These are phyloP conservation scores for Amblyopsis rosae DNA, from an alignment of 2,113 vertebrate genomes.

Conservation along the genomic window DNA sequence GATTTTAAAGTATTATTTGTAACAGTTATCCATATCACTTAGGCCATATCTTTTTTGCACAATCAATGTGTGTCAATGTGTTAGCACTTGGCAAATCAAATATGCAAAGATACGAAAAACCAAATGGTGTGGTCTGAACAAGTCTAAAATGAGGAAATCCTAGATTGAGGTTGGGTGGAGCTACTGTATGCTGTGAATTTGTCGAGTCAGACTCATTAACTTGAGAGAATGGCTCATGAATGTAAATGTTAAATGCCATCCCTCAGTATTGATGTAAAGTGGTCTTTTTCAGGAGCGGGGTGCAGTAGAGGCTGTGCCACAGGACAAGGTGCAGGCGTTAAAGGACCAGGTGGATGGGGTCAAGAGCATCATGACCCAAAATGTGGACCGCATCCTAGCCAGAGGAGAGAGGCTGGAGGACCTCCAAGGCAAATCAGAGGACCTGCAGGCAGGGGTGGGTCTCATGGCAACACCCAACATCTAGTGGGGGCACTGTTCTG, in stretches of 20 bases:
- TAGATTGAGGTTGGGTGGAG: too few relatives aligned
- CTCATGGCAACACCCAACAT: neutral
- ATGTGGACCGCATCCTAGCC: slow-evolving; percentile 92
- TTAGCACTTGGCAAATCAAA: too few relatives aligned
- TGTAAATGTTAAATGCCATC: neutral
- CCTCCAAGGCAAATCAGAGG: slow-evolving; percentile 88
- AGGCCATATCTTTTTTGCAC: too few relatives aligned
- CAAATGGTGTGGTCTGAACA: too few relatives aligned
- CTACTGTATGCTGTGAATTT: too few relatives aligned
- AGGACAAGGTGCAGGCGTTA: slow-evolving; percentile 74
- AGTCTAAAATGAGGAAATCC: too few relatives aligned
- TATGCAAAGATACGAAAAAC: too few relatives aligned
- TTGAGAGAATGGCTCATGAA: too few relatives aligned
- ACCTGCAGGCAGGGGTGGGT: slow-evolving; percentile 88
- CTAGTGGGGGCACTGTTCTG: neutral
- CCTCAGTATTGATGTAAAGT: neutral
- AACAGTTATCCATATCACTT: too few relatives aligned
- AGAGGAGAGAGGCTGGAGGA: slow-evolving; percentile 90
- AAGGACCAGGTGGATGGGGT: slow-evolving; percentile 88
- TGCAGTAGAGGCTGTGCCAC: slow-evolving; percentile 35
- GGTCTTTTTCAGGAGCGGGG: slow-evolving; percentile 56
- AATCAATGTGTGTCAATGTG: too few relatives aligned
- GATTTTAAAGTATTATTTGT: too few relatives aligned
- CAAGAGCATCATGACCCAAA: slow-evolving; percentile 89
- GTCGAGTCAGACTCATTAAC: too few relatives aligned